Evolutionary conservation across 35 echinoderm and acorn worm genomes (phyloP), one percentile per base, ranked within the genome.

Genomic region (Ophiothrix spiculata): DNA sequence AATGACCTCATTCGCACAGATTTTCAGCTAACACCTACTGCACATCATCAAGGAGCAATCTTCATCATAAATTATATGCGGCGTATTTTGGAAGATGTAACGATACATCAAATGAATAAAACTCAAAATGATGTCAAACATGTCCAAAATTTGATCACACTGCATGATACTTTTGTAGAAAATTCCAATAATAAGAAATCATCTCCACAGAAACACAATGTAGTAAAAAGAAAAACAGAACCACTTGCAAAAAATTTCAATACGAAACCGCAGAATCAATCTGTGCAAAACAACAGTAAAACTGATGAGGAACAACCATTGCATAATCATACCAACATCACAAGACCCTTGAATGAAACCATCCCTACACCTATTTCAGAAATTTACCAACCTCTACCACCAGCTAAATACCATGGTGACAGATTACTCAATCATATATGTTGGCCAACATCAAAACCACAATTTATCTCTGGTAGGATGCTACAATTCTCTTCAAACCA

Each of bases 371-470:
- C n/a, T 21, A 80, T 39, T 32, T 32, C 76, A 3, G 35, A 31
- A 10, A 75, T 31, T 10, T 75, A n/a, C 19, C 2, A 14, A 78
- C 25, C 38, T 0, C 33, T 78, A 33, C 32, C 10, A 78, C 31
- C 25, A 34, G 35, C 1, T 32, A 39, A 0, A 39, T 0, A 14
- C 19, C 74, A 46, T 39, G 31, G 38, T 86, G 40, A 46, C 6
- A 29, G 23, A 15, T 54, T 82, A 6, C 31, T 76, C 36, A 63
- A 86, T 31, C 14, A 88, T 1, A 32, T 79, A 56, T 95, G 93
- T 36, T 95, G 88, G 93, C 93, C 93, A 0, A 75, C 77, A 40
- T 95, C 93, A 13, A 33, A 80, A 38, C 93, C 93, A 1, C 93
- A 95, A 49, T 87, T 76, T 39, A 12, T 75, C 17, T 38, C 35